Evolutionary conservation across 2,888 invertebrate species (phyloP), one percentile per base, ranked within the genome.

Genomic region (Entomobrya proxima): DNA sequence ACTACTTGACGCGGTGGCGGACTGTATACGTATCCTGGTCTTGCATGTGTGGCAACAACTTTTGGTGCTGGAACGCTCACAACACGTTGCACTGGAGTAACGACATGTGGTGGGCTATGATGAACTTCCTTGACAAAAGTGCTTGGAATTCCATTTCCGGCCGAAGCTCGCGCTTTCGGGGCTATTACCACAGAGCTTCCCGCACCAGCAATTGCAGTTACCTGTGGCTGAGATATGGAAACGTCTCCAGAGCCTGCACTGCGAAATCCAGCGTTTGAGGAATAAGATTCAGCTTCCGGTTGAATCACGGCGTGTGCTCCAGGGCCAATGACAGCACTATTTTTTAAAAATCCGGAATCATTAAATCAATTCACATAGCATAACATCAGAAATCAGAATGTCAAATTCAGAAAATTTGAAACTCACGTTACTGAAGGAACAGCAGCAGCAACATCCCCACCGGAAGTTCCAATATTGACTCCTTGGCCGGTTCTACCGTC

Each of bases 311-410:
- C 89, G 37, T 79, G 82, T 55, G 88, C 88, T 67, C 89, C 89
- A 15, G 89, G 90, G n/a, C 90, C 90, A 24, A 90, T 85, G 15
- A 89, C 87, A 18, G 90, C 90, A 1, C n/a, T n/a, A n/a, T n/a
- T n/a, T n/a, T n/a, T n/a, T n/a, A n/a, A n/a, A n/a, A n/a, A n/a
- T n/a, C n/a, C n/a, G n/a, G n/a, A n/a, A n/a, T n/a, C n/a, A n/a
- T n/a, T n/a, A n/a, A n/a, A n/a, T n/a, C n/a, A n/a, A n/a, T n/a
- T n/a, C n/a, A n/a, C n/a, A n/a, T n/a, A n/a, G n/a, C n/a, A n/a
- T n/a, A n/a, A n/a, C n/a, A n/a, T n/a, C n/a, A n/a, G n/a, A n/a
- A n/a, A n/a, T n/a, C n/a, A n/a, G n/a, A n/a, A n/a, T n/a, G n/a
- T n/a, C n/a, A n/a, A n/a, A n/a, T n/a, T n/a, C n/a, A n/a, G n/a